These are phyloP conservation scores for Polyommatus icarus DNA, from an alignment of 2,888 invertebrate genomes.

Conservation along the genomic window DNA sequence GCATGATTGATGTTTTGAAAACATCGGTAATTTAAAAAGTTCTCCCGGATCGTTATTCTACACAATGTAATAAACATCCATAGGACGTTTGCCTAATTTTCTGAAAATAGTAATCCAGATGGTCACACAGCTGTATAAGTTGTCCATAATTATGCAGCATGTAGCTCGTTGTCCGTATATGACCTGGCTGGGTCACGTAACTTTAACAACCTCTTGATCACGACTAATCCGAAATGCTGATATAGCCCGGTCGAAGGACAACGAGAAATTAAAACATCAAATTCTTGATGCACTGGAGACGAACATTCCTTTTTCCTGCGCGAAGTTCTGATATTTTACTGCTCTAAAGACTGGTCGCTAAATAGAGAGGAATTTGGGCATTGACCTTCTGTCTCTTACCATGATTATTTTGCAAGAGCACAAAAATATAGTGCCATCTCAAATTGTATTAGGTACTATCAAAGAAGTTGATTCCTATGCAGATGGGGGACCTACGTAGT, in stretches of 20 bases:
- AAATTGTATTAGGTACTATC: not conserved
- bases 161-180: slow-evolving; percentile 19
- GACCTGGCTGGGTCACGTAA: slow-evolving; percentile 7
- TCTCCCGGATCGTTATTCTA: not conserved
- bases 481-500: too few species aligned
- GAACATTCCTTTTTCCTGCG: too few species aligned
- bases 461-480: too few species aligned
- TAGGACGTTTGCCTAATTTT: slow-evolving; percentile 28
- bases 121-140: slow-evolving; percentile 26
- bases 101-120: slow-evolving; percentile 31
- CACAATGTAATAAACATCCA: not conserved
- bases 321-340: not conserved
- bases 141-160: slow-evolving; percentile 21
- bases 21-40: not conserved
- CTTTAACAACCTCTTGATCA: not conserved
- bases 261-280: not conserved
- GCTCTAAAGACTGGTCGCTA: not conserved
- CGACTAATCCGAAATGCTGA: not conserved
- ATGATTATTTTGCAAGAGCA: too few species aligned
- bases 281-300: too few species aligned
- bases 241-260: not conserved
- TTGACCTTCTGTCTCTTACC: not conserved
- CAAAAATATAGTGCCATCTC: too few species aligned
- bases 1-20: slow-evolving; percentile 3
- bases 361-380: not conserved